phyloP scores from a whole-genome alignment of 2,113 vertebrate species.

The Glareola pratincola region DNA sequence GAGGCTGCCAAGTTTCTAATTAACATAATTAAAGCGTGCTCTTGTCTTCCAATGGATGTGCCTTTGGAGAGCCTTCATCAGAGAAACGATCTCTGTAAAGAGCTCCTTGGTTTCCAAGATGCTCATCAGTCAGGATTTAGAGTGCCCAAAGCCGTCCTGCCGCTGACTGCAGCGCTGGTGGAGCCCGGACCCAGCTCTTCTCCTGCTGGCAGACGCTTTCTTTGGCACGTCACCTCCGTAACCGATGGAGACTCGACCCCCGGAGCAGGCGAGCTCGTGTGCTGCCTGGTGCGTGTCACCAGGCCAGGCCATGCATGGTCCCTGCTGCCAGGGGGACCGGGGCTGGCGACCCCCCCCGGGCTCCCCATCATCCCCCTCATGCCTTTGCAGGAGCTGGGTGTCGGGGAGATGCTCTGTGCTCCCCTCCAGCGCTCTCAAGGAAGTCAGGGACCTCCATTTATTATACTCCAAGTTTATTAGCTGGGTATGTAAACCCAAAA shows the following conservation, averaged over 20 bases:
- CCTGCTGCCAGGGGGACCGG: accelerated
- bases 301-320: background rate
- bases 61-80: background rate
- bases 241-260: accelerated
- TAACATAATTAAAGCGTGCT: background rate
- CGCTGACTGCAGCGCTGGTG: accelerated
- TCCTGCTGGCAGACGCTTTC: background rate
- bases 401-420: background rate
- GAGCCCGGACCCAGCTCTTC: background rate
- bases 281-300: accelerated
- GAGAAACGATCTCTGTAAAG: background rate
- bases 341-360: background rate
- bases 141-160: background rate
- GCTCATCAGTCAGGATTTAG: background rate
- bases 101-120: background rate
- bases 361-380: background rate
- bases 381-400: background rate
- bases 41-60: background rate
- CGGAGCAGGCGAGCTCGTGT: accelerated
- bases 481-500: accelerated
- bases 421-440: background rate
- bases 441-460: background rate
- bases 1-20: background rate
- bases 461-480: background rate
- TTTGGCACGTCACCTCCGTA: accelerated